These are phyloP conservation scores for Galemys pyrenaicus DNA, from an alignment of 2,113 vertebrate species.

Conservation along the genomic window DNA sequence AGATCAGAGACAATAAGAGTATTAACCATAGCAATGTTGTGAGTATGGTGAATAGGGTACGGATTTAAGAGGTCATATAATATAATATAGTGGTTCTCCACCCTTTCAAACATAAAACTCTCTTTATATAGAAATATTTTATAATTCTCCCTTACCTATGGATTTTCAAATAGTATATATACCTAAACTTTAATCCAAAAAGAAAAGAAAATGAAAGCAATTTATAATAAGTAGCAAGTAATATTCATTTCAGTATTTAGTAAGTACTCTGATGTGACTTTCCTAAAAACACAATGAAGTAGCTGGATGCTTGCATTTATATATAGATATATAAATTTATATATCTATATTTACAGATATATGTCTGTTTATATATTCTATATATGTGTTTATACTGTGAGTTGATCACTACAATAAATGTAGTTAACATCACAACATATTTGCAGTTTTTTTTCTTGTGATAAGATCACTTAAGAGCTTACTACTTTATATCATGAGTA, in stretches of 20 bases:
- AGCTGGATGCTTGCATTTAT: not conserved
- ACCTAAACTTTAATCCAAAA: not conserved
- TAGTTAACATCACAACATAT: no score
- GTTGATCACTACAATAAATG: no score
- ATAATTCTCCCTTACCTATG: not conserved
- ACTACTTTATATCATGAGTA: not conserved
- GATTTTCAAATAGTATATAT: not conserved
- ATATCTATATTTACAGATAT: no score
- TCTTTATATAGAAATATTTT: not conserved
- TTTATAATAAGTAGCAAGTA: not conserved
- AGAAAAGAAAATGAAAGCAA: not conserved
- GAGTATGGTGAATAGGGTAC: not conserved
- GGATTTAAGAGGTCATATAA: not conserved
- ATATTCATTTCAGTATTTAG: not conserved
- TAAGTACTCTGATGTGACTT: not conserved
- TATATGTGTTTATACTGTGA: no score
- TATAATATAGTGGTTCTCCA: not conserved
- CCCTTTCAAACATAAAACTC: not conserved
- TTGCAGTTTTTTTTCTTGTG: no score
- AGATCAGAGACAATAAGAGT: not conserved
- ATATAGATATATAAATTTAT: no score
- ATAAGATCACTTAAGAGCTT: no score
- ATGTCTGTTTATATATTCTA: no score
- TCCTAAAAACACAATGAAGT: not conserved
- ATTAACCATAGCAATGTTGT: accelerated